Base-by-base conservation (phyloP, 2,888 invertebrate species). In the Ethmia dodecea region DNA sequence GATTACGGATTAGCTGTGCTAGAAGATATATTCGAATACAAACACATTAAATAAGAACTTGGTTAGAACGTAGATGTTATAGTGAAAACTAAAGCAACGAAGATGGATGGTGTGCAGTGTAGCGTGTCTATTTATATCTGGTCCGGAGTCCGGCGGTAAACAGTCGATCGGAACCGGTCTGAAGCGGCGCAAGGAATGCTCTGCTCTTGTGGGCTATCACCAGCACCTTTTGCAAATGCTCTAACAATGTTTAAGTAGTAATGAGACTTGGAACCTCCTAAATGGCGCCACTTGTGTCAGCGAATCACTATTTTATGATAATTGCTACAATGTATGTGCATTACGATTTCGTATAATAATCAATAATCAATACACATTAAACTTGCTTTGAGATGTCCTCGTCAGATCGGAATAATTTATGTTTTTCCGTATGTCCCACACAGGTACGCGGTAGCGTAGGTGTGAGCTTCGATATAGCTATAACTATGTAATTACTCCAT, bases 101-200 rank as follows among this genome's bases (percentile, higher is more conserved):
- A 76, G 81, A 83, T 74, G 74, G 76, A 79, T 78, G 74, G 63
- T 69, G 61, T 66, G 73, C 75, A 63, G 61, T 66, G 73, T 75
- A 63, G 68, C 60, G 63, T 65, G 63, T 79, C 81, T 84, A 83
- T 83, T 81, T 84, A 80, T 84, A 83, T 74, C 78, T 75, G 76
- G 76, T 73, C 70, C 71, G 66, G 63, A 76, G 76, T 73, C 70
- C 71, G 66, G 63, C 77, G 78, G 75, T 80, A 80, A 81, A 79
- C 77, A 71, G 77, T 67, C 59, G 58, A 58, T 54, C 51, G 65
- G 64, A 79, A 84, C 84, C 84, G 81, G 84, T 83, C 77, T 54
- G 65, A 61, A 71, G 61, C 65, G 69, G 72, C 61, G 52, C 12
- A 52, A 60, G 79, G 83, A 79, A 80, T 80, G 78, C 70, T 73